A percentile compares a stretch with the other conserved stretches of the same genome.
Evolutionary conservation across 1,140 invertebrate species (phyloP).

Genomic region (Cataglyphis hispanica): DNA sequence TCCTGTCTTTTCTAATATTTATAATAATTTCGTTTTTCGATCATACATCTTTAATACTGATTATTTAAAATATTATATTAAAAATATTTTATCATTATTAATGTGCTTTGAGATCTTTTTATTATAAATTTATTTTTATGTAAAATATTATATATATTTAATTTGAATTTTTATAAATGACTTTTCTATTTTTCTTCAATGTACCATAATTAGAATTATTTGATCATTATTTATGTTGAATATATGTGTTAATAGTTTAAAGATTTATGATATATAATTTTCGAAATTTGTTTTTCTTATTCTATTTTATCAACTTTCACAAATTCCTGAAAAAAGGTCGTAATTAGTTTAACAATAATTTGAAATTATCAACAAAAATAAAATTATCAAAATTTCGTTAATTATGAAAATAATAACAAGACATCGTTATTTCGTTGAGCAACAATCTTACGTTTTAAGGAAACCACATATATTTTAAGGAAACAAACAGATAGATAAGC

Average conservation of each 20-base stretch:
- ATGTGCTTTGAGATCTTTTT: not conserved
- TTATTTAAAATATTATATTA: no score
- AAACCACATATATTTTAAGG: not conserved
- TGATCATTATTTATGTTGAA: not conserved
- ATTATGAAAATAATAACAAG: conserved; percentile 33
- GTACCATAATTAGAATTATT: not conserved
- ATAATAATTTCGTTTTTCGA: no score
- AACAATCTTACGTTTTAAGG: not conserved
- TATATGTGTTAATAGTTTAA: not conserved
- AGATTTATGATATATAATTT: not conserved
- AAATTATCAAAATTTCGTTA: not conserved
- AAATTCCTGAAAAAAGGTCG: conserved; percentile 11
- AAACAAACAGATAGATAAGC: conserved; percentile 23
- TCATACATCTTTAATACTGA: not conserved
- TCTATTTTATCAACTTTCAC: conserved; percentile 26
- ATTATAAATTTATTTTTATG: not conserved
- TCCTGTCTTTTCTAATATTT: no score
- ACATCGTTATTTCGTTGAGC: not conserved
- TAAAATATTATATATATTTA: no score
- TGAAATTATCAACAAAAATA: not conserved
- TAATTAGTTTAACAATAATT: not conserved
- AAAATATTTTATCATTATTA: not conserved
- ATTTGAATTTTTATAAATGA: no score
- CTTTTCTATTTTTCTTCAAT: not conserved
- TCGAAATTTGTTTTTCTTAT: conserved; percentile 2